Evolutionary conservation across 92 coral and sea anemone genomes (phyloP), one percentile per base, ranked within the genome.

Genomic region (Parazoanthus swiftii): DNA sequence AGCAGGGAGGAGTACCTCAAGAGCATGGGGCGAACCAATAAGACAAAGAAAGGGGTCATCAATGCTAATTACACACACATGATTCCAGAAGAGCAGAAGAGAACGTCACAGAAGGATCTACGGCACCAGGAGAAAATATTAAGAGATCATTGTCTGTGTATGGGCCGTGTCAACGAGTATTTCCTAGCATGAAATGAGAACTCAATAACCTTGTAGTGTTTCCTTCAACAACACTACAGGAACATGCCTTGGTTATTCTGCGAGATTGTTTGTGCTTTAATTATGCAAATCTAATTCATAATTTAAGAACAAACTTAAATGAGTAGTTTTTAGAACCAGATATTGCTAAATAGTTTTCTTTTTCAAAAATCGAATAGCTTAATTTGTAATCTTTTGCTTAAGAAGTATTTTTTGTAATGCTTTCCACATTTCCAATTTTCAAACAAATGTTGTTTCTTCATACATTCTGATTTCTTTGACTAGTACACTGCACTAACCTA

Each of bases 161-260:
- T 95, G 99, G 99, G 99, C 1, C 91, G 81, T 73, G 98, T 95
- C 39, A 95, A 97, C 70, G 98, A 97, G 15, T 88, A 95, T 66
- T 97, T 95, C 75, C 8, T 95, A 66, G 95, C 99, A 18, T 97
- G 79, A 91, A 65, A 58, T 38, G 54, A 76, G 10, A 38, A 37
- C 13, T 4, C 26, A 38, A 39, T 76, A 26, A 63, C 51, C 25
- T 0, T 15, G 23, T 18, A 38, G 4, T 36, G n/a, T 39, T 18
- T 76, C 46, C 80, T 75, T 74, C 21, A 39, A 76, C 42, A 42
- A 76, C 25, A 76, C 48, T 37, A 76, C 23, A 76, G 43, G 16
- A 6, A 76, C 80, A 15, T 16, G 10, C 80, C n/a, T 18, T 76
- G 51, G 25, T 63, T 63, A 63, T 63, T 20, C 26, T 63, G n/a